Evolutionary conservation across 2,797 vertebrate genomes (phyloP), one percentile per base, ranked within the genome.

Genomic region (Molossus molossus): DNA sequence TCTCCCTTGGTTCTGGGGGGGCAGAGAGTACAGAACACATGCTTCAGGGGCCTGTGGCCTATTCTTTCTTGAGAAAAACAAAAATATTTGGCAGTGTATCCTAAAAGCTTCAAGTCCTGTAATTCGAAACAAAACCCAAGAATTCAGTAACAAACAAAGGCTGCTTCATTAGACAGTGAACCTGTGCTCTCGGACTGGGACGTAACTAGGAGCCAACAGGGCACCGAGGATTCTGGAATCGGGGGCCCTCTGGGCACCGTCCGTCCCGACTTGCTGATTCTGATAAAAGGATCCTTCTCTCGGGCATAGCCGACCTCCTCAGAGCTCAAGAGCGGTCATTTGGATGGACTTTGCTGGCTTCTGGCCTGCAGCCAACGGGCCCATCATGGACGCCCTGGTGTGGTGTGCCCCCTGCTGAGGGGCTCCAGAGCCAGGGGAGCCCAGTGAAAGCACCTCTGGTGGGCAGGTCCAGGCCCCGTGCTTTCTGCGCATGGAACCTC

Each of bases 111-210:
- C n/a, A 6, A 82, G 84, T 86, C 60, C 90, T 94, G 37, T 83
- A 72, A 96, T 55, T 40, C 84, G 85, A 97, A 95, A 92, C 91
- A 94, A 97, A 94, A 91, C 58, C 80, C 29, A 77, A 95, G 72
- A 80, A 94, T 76, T 92, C 75, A 81, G n/a, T 77, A 95, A 89
- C 76, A 72, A 69, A 84, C 12, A 37, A 88, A 82, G 45, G 1
- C 15, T 29, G 85, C 83, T 65, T 45, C 20, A 25, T 25, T 76
- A 76, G 60, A 81, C 33, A 65, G 4, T n/a, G 48, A 83, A 83
- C 70, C 45, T 48, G 20, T 84, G 53, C 73, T 90, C 94, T 14
- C 50, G 40, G 53, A 25, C 10, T 27, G 25, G 73, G 37, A 77
- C 6, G 1, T n/a, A 20, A 13, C 5, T 0, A 57, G 33, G 67